Evolutionary conservation across 2,113 vertebrate species (phyloP).

Genomic region (Scalopus aquaticus): DNA sequence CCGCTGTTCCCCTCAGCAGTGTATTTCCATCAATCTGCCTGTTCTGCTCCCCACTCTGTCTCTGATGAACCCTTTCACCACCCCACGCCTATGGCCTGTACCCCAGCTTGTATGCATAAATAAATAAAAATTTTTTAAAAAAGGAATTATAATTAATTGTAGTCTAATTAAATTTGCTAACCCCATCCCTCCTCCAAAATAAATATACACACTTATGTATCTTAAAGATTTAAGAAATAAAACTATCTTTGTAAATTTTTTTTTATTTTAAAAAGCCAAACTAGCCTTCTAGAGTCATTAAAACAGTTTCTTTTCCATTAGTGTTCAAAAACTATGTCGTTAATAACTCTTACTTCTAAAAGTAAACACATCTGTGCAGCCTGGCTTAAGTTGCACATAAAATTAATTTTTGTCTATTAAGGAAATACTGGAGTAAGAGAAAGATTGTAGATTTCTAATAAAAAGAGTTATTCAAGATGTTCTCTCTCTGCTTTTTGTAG

Average conservation of each 20-base stretch:
- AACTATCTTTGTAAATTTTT: background rate
- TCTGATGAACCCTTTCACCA: too few relatives aligned
- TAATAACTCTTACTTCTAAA: constrained; percentile 28
- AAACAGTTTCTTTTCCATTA: background rate
- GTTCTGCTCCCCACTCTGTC: too few relatives aligned
- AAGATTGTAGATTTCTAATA: background rate
- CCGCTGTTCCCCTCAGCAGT: too few relatives aligned
- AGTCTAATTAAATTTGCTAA: background rate
- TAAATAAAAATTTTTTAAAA: too few relatives aligned
- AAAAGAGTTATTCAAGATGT: background rate
- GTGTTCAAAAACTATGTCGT: background rate
- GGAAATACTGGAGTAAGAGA: background rate
- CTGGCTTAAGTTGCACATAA: background rate
- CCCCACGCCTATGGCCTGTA: too few relatives aligned
- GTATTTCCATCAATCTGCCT: too few relatives aligned
- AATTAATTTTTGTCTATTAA: background rate
- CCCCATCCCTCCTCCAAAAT: background rate
- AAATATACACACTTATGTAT: background rate
- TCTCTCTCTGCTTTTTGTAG: background rate
- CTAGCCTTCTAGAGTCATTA: background rate
- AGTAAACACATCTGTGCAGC: constrained; percentile 1
- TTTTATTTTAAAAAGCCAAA: constrained; percentile 5
- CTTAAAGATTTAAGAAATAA: constrained; percentile 11
- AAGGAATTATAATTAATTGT: background rate
- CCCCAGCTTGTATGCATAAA: too few relatives aligned